Evolutionary conservation across 2,797 vertebrate genomes (phyloP).

Genomic region (Stomatorhinus walkeri): DNA sequence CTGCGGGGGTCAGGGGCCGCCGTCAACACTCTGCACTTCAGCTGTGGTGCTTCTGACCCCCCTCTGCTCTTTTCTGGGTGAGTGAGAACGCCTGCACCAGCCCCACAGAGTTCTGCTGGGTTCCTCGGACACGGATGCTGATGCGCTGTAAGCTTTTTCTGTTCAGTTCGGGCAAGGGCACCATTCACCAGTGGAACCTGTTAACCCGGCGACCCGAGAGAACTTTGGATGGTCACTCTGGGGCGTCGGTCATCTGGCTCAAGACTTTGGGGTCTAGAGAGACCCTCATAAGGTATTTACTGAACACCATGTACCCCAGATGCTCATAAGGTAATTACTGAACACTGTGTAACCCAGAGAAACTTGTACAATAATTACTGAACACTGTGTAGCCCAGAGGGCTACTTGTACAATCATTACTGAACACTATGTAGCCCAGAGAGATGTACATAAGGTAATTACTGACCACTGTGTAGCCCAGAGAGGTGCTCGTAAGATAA

Average conservation of each 20-base stretch:
- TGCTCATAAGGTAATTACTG: constrained; percentile 73
- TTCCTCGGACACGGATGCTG: background rate
- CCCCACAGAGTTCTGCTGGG: background rate
- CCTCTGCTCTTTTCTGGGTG: constrained; percentile 86
- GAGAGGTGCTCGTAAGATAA: constrained; percentile 73
- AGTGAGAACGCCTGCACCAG: constrained; percentile 38
- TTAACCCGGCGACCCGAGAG: constrained; percentile 63
- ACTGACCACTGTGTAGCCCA: constrained; percentile 54
- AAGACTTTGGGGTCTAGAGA: constrained; percentile 51
- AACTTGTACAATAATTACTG: constrained; percentile 70
- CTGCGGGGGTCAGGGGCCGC: constrained; percentile 74
- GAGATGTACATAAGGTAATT: background rate
- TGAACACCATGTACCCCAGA: constrained; percentile 19
- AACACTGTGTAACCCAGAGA: constrained; percentile 49
- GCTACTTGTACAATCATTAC: constrained; percentile 74
- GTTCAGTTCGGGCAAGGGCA: constrained; percentile 68
- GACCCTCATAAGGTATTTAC: constrained; percentile 72
- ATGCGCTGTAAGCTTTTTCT: background rate
- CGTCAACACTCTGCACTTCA: constrained; percentile 78
- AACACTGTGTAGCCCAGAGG: constrained; percentile 41
- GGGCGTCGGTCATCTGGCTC: constrained; percentile 75
- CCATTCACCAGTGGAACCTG: constrained; percentile 84
- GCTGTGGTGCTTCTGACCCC: constrained; percentile 42
- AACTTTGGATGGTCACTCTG: constrained; percentile 70
- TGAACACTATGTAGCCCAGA: background rate